Evolutionary conservation across 2,888 invertebrate species (phyloP).

Genomic region (Epinotia bilunana): DNA sequence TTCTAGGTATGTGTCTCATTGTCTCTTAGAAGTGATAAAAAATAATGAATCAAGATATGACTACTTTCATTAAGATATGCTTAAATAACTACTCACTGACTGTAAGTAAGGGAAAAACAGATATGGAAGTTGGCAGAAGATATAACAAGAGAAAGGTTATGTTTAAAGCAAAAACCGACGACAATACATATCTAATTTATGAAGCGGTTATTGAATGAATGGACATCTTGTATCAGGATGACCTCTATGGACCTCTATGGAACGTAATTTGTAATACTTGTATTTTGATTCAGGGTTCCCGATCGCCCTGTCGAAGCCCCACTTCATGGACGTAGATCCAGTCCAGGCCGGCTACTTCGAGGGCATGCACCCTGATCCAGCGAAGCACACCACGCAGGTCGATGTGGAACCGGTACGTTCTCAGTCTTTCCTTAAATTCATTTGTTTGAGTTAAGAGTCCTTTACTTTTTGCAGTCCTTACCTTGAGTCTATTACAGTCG

Average conservation of each 20-base stretch:
- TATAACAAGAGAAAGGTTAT: too few species aligned
- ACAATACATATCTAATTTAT: too few species aligned
- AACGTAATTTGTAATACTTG: background rate
- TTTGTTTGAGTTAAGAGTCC: too few species aligned
- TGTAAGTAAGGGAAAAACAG: too few species aligned
- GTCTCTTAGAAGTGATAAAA: too few species aligned
- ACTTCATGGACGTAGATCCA: conserved; percentile 87
- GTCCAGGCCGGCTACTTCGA: conserved; percentile 81
- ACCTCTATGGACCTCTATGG: too few species aligned
- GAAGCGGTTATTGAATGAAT: background rate
- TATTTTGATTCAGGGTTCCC: conserved; percentile 85
- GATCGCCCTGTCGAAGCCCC: conserved; percentile 86
- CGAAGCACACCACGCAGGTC: conserved; percentile 79
- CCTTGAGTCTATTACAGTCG: too few species aligned
- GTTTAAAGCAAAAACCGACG: too few species aligned
- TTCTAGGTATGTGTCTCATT: background rate
- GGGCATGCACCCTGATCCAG: conserved; percentile 86
- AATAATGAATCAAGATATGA: background rate
- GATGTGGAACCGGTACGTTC: conserved; percentile 89
- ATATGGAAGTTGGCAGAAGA: too few species aligned
- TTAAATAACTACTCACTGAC: too few species aligned
- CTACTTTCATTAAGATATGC: too few species aligned
- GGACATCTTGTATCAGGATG: background rate
- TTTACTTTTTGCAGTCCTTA: too few species aligned
- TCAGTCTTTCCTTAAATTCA: background rate